These are phyloP conservation scores for Setophaga petechia DNA, from an alignment of 2,113 vertebrate genomes.

Conservation along the genomic window DNA sequence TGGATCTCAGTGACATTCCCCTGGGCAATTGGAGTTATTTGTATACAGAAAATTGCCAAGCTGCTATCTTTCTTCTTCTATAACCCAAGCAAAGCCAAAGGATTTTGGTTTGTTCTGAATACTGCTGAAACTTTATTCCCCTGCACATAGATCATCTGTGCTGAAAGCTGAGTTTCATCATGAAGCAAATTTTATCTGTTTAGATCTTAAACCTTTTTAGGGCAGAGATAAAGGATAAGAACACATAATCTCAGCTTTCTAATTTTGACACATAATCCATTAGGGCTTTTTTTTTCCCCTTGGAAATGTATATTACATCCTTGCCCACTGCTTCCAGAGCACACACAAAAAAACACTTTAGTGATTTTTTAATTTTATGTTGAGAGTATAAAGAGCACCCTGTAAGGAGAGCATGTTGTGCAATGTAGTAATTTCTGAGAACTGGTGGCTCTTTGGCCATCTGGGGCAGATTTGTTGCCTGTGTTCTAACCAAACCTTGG, in stretches of 20 bases:
- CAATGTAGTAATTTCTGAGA: background rate
- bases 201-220: slow-evolving; percentile 41
- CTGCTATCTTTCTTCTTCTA: slow-evolving; percentile 17
- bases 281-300: background rate
- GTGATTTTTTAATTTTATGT: background rate
- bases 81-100: background rate
- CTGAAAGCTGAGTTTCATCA: background rate
- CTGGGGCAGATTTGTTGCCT: background rate
- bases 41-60: slow-evolving; percentile 41
- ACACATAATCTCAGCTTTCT: slow-evolving; percentile 18
- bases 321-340: background rate
- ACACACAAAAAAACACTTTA: background rate
- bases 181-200: slow-evolving; percentile 33
- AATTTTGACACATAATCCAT: background rate
- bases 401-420: background rate
- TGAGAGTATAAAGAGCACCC: background rate
- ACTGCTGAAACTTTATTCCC: slow-evolving; percentile 17
- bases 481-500: background rate
- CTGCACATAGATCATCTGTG: background rate
- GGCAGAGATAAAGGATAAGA: background rate
- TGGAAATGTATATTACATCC: background rate
- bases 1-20: slow-evolving; percentile 20
- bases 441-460: background rate
- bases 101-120: slow-evolving; percentile 11
- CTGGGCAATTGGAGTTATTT: slow-evolving; percentile 32